These are phyloP conservation scores for Amphiura filiformis DNA, from an alignment of 35 echinoderm and acorn worm species.

Conservation along the genomic window DNA sequence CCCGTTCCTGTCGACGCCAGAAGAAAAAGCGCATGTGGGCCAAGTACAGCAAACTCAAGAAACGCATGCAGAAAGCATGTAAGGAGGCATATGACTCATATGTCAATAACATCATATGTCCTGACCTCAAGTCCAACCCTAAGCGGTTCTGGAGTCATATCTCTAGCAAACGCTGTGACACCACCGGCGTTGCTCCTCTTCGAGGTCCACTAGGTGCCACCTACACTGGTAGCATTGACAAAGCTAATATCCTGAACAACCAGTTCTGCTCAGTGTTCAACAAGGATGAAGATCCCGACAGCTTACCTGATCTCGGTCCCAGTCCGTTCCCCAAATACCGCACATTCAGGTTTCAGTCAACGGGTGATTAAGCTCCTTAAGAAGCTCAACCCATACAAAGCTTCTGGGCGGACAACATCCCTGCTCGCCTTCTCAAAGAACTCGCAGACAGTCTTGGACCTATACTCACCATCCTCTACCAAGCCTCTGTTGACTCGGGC, in stretches of 20 bases:
- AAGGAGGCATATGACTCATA: background rate
- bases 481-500: slow-evolving; percentile 5
- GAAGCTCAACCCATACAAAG: slow-evolving; percentile 47
- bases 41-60: background rate
- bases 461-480: slow-evolving; percentile 29
- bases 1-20: too few relatives aligned
- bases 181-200: slow-evolving; percentile 15
- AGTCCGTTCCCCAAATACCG: slow-evolving; percentile 10
- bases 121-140: slow-evolving; percentile 32
- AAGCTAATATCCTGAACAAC: slow-evolving; percentile 32
- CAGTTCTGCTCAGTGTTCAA: slow-evolving; percentile 33
- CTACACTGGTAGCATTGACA: too few relatives aligned
- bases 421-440: slow-evolving; percentile 30
- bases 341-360: slow-evolving; percentile 16
- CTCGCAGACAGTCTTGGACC: slow-evolving; percentile 2
- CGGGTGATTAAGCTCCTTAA: slow-evolving; percentile 31
- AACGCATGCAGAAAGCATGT: background rate
- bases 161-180: slow-evolving; percentile 10
- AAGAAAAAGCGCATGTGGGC: too few relatives aligned
- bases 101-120: slow-evolving; percentile 36
- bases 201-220: too few relatives aligned
- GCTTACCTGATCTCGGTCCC: slow-evolving; percentile 11
- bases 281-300: too few relatives aligned
- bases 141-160: too few relatives aligned
- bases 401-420: slow-evolving; percentile 29